Percentiles rank a stretch among this genome's conserved stretches.
These are phyloP conservation scores for Agriopis aurantiaria DNA, from an alignment of 2,888 invertebrate species.

Conservation along the genomic window DNA sequence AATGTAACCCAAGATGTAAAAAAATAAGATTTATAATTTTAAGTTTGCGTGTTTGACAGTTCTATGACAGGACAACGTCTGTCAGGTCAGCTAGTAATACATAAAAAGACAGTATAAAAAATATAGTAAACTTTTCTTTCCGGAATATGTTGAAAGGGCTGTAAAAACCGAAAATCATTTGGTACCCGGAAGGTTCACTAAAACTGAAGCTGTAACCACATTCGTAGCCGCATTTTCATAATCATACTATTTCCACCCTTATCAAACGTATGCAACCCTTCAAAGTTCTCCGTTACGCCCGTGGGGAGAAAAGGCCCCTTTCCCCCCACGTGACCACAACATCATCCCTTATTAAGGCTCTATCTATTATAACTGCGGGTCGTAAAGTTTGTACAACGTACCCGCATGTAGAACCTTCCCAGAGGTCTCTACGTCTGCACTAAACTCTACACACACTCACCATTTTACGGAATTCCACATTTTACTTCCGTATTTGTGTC, in stretches of 20 bases:
- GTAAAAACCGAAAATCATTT: neutral
- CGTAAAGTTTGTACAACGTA: constrained; percentile 29
- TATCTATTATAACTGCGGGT: constrained; percentile 35
- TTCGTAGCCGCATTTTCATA: constrained; percentile 25
- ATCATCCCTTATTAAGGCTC: constrained; percentile 40
- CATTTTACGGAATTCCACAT: neutral
- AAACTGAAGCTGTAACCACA: constrained; percentile 7
- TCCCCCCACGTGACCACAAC: constrained; percentile 30
- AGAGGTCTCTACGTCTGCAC: neutral
- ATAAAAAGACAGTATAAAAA: too few species aligned
- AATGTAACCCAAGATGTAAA: too few species aligned
- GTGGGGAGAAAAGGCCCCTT: neutral
- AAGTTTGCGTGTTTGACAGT: too few species aligned
- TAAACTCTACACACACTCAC: neutral
- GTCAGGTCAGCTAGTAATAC: too few species aligned
- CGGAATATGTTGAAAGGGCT: neutral
- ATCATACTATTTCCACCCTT: constrained; percentile 36
- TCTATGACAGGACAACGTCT: too few species aligned
- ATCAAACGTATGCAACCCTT: constrained; percentile 34
- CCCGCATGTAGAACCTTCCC: neutral
- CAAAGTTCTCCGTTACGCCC: constrained; percentile 5
- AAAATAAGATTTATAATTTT: too few species aligned
- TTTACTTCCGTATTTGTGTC: neutral
- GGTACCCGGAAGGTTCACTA: constrained; percentile 7
- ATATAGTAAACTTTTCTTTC: too few species aligned